Percentiles rank a stretch among this genome's conserved stretches.
Evolutionary conservation across 2,797 vertebrate genomes (phyloP).

Genomic region (Percopsis omiscomaycus): DNA sequence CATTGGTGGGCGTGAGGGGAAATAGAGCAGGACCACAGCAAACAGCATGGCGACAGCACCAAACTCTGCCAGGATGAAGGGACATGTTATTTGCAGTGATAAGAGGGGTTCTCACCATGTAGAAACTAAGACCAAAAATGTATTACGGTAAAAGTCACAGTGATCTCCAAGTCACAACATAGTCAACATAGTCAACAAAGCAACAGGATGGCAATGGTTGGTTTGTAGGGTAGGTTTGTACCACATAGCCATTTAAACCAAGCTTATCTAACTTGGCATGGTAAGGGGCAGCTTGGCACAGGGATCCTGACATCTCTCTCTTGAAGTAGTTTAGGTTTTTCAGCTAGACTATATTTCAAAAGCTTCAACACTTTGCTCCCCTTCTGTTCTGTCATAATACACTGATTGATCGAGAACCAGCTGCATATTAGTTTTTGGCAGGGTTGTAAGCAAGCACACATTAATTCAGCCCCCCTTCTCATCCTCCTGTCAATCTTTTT

Average conservation of each 20-base stretch:
- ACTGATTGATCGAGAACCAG: conserved; percentile 18
- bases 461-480: conserved; percentile 1
- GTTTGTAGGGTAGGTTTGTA: too few relatives aligned
- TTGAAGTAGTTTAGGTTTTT: not conserved
- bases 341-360: conserved; percentile 24
- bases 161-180: too few relatives aligned
- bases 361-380: conserved; percentile 13
- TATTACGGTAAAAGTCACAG: too few relatives aligned
- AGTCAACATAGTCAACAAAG: too few relatives aligned
- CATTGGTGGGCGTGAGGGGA: conserved; percentile 90
- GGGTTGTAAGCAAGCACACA: not conserved
- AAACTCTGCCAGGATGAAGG: conserved; percentile 78
- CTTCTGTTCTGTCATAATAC: conserved; percentile 13
- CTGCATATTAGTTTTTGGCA: conserved; percentile 2
- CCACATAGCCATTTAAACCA: too few relatives aligned
- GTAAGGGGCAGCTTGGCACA: not conserved
- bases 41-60: conserved; percentile 85
- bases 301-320: not conserved
- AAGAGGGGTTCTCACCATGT: too few relatives aligned
- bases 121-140: too few relatives aligned
- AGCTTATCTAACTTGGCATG: not conserved
- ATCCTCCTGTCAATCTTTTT: not conserved
- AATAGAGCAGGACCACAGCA: conserved; percentile 85
- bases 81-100: too few relatives aligned
- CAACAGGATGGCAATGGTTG: too few relatives aligned